Evolutionary conservation across 1,140 invertebrate species (phyloP).

Genomic region (Aphis craccivora): DNA sequence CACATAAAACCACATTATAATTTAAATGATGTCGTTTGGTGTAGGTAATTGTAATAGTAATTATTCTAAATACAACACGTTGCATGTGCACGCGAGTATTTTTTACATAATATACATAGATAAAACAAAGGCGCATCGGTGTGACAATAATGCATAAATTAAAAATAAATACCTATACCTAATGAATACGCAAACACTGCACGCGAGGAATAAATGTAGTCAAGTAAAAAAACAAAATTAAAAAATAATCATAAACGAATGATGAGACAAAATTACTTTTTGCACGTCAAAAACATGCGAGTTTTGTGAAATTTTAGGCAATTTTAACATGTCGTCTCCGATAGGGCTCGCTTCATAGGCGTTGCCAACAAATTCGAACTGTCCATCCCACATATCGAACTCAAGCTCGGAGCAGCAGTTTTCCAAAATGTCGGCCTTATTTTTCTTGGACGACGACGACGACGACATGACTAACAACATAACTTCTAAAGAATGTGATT

Average conservation of each 20-base stretch:
- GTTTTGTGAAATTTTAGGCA: constrained; percentile 33
- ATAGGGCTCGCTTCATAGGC: constrained; percentile 22
- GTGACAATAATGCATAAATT: background rate
- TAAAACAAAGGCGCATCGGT: background rate
- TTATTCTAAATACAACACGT: background rate
- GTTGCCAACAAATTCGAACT: constrained; percentile 80
- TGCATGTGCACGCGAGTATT: background rate
- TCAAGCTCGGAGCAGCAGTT: constrained; percentile 66
- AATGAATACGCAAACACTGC: background rate
- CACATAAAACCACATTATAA: background rate
- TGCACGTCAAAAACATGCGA: background rate
- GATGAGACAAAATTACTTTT: constrained; percentile 30
- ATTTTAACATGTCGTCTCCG: background rate
- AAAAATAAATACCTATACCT: background rate
- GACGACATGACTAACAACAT: constrained; percentile 22
- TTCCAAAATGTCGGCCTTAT: background rate
- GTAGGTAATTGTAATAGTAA: background rate
- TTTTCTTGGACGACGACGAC: background rate
- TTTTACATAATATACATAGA: background rate
- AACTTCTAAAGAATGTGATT: background rate
- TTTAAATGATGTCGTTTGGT: background rate
- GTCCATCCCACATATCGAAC: constrained; percentile 86
- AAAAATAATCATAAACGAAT: background rate
- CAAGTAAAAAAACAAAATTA: background rate
- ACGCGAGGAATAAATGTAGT: background rate